phyloP scores from a whole-genome alignment of 2,888 invertebrate genomes.

The Tenthredo mesomela region DNA sequence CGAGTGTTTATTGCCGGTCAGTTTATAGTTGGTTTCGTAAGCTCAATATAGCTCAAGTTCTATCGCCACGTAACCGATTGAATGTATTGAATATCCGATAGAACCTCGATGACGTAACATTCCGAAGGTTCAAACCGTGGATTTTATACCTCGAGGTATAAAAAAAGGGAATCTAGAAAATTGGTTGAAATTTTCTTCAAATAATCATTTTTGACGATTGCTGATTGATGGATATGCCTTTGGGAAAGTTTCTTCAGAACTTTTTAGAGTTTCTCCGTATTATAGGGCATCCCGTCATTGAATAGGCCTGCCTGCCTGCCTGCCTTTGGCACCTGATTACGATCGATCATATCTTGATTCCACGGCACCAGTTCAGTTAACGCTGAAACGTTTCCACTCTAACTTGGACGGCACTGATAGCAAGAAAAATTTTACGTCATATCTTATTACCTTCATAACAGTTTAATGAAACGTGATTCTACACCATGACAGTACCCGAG shows the following conservation, averaged over 20 bases:
- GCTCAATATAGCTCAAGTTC: background rate
- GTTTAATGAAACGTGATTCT: background rate
- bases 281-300: conserved; percentile 40
- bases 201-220: conserved; percentile 17
- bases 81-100: background rate
- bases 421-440: conserved; percentile 8
- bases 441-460: background rate
- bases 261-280: conserved; percentile 27
- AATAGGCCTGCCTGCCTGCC: conserved; percentile 31
- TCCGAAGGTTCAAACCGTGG: background rate
- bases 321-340: conserved; percentile 49
- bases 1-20: conserved; percentile 46
- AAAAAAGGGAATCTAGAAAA: background rate
- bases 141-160: background rate
- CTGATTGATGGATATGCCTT: conserved; percentile 43
- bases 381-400: conserved; percentile 10
- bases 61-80: conserved; percentile 19
- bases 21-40: conserved; percentile 43
- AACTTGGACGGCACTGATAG: conserved; percentile 5
- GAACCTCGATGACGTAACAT: background rate
- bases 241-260: conserved; percentile 27
- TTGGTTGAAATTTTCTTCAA: background rate
- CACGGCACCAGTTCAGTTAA: background rate
- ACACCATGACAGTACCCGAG: background rate
- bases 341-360: conserved; percentile 49